Evolutionary conservation across 1,140 invertebrate species (phyloP).

Genomic region (Halesus radiatus): DNA sequence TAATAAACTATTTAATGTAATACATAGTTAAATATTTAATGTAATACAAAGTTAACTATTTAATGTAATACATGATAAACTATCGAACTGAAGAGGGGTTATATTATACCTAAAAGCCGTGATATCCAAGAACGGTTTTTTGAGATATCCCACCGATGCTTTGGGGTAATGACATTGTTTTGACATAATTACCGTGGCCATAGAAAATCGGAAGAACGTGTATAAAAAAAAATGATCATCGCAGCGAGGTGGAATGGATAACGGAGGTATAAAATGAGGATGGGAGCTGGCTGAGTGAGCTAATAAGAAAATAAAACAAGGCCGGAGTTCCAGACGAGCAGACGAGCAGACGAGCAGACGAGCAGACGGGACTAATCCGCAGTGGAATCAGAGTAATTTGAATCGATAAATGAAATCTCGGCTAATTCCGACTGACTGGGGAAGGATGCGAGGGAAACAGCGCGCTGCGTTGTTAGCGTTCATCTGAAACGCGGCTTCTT

Average conservation of each 20-base stretch:
- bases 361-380: constrained; percentile 39
- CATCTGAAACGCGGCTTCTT: too few species aligned
- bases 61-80: too few species aligned
- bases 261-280: neutral
- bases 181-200: too few species aligned
- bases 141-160: too few species aligned
- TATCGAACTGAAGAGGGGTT: too few species aligned
- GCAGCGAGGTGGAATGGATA: neutral
- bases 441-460: neutral
- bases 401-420: constrained; percentile 42
- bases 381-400: constrained; percentile 36
- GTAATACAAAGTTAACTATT: too few species aligned
- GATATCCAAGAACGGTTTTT: too few species aligned
- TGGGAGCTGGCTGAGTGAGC: neutral
- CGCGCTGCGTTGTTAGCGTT: neutral
- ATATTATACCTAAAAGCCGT: too few species aligned
- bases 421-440: constrained; percentile 7
- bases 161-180: too few species aligned
- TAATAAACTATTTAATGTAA: too few species aligned
- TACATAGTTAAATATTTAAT: too few species aligned
- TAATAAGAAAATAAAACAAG: constrained; percentile 16
- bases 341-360: constrained; percentile 9
- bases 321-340: neutral
- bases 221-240: neutral
- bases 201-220: too few species aligned